Percentiles rank a stretch among this genome's conserved stretches.
Conservation (phyloP, 2,113 vertebrate species). For the Siphamia tubifer region DNA sequence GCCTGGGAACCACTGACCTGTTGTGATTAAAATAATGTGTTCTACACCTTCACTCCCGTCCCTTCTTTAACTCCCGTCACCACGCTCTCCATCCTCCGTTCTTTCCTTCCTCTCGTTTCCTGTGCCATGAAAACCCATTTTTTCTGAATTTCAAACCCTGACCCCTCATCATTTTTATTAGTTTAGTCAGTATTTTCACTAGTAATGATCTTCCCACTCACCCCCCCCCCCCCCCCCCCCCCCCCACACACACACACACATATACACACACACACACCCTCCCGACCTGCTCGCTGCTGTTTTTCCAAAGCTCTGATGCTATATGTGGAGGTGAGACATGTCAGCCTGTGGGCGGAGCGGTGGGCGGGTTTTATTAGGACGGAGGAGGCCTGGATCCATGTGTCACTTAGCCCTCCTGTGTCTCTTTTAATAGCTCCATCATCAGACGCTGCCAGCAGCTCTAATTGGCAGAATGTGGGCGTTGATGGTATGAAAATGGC, state of each 20-base stretch:
- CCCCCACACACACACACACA: too few relatives aligned
- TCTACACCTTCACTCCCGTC: background rate
- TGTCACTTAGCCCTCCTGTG: constrained; percentile 56
- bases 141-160: background rate
- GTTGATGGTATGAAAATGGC: constrained; percentile 70
- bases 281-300: background rate
- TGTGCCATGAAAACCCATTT: too few relatives aligned
- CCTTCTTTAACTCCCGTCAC: background rate
- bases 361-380: constrained; percentile 52
- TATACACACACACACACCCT: too few relatives aligned
- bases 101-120: background rate
- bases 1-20: too few relatives aligned
- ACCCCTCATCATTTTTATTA: background rate
- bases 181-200: too few relatives aligned
- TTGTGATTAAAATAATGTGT: too few relatives aligned
- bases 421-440: constrained; percentile 72
- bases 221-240: too few relatives aligned
- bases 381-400: constrained; percentile 59
- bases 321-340: constrained; percentile 53
- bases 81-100: background rate
- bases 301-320: background rate
- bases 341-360: constrained; percentile 57
- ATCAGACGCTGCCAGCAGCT: constrained; percentile 65
- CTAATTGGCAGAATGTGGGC: constrained; percentile 71
- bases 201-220: too few relatives aligned